Conservation (phyloP, 2,888 invertebrate genomes). For the Bimastos eiseni region DNA sequence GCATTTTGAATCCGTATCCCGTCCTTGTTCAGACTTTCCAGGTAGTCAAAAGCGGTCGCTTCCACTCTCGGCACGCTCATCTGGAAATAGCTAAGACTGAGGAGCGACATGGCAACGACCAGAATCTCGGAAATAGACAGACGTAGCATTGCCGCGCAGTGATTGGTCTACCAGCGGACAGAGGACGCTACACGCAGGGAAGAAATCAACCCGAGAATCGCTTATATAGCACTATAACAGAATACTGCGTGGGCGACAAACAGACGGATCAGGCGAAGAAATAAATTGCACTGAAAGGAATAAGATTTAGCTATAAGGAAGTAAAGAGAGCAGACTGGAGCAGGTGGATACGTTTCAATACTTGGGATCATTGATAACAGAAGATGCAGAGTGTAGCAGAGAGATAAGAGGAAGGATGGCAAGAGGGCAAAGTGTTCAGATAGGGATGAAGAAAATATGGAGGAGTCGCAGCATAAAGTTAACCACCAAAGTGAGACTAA, state of each 20-base stretch:
- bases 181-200: neutral
- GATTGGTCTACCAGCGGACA: neutral
- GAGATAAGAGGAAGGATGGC: too few species aligned
- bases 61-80: neutral
- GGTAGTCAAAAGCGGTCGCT: neutral
- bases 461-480: too few species aligned
- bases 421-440: too few species aligned
- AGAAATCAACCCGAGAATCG: neutral
- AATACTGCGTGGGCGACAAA: neutral
- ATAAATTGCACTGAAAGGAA: neutral
- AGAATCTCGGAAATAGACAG: neutral
- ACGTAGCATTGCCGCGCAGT: neutral
- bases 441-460: too few species aligned
- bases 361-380: too few species aligned
- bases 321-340: too few species aligned
- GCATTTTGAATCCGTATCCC: neutral
- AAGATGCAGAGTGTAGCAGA: too few species aligned
- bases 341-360: too few species aligned
- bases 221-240: neutral
- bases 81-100: neutral
- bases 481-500: too few species aligned
- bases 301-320: neutral
- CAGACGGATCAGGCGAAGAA: neutral
- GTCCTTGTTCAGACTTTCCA: neutral
- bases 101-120: neutral